A percentile compares a stretch with the other conserved stretches of the same genome.
Evolutionary conservation across 1,140 invertebrate genomes (phyloP).

Genomic region (Sarcophaga peregrina): DNA sequence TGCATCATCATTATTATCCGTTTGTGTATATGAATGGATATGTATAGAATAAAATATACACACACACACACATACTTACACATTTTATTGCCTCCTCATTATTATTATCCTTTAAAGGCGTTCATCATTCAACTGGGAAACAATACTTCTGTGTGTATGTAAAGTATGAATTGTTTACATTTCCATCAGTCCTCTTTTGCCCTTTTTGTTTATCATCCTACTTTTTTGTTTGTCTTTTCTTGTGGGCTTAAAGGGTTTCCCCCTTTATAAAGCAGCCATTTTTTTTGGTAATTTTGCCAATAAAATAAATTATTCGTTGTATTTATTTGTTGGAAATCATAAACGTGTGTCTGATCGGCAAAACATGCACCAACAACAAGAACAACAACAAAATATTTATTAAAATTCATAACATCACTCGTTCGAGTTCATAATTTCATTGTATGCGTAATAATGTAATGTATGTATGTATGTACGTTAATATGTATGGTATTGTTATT

Average conservation of each 20-base stretch:
- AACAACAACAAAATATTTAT: constrained; percentile 45
- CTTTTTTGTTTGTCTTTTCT: no score
- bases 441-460: neutral
- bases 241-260: constrained; percentile 24
- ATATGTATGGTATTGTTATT: no score
- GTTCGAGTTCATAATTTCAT: constrained; percentile 61
- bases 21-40: neutral
- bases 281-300: constrained; percentile 1
- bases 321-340: constrained; percentile 3
- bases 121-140: neutral
- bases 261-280: neutral
- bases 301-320: constrained; percentile 4
- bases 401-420: constrained; percentile 65
- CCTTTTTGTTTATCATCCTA: no score
- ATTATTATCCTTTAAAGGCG: constrained; percentile 6
- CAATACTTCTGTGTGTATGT: no score
- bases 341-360: constrained; percentile 49
- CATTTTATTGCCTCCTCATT: neutral
- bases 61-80: no score
- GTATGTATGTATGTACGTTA: no score
- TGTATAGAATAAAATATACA: no score
- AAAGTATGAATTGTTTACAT: no score
- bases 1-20: neutral
- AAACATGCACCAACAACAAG: neutral
- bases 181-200: no score